Base-by-base conservation (phyloP, 2,113 vertebrate genomes). In the Aptenodytes forsteri region DNA sequence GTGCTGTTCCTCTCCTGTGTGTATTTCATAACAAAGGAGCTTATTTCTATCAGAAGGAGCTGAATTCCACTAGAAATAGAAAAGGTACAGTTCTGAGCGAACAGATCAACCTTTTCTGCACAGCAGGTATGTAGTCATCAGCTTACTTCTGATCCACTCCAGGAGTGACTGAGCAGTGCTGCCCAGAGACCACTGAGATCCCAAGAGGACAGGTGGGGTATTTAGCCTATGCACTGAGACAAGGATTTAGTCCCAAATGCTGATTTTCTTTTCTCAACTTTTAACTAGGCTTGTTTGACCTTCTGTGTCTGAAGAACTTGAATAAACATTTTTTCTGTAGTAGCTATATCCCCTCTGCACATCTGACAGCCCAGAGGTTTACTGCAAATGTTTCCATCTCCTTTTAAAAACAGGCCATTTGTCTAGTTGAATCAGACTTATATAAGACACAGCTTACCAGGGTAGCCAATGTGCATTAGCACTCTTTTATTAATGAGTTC, bases 211-310 rank as follows among this genome's bases (percentile, higher is more conserved):
- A 54, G 32, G 44, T 30, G 9, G 16, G 11, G 10, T 69, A 73
- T 66, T 92, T 83, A 93, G 62, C 52, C 66, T 58, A 38, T 21
- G 38, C 19, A 61, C 27, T 15, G 23, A 84, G n/a, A 78, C 54
- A 77, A 89, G 8, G 55, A 84, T 89, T 94, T 47, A 64, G 47
- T 47, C 55, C 38, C 34, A 82, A 92, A 84, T 16, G 30, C 23
- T 81, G n/a, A 49, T 78, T 92, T 75, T 64, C 66, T 90, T 94
- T 77, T 25, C 58, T 42, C 42, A 34, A 89, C 94, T 97, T 98
- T 95, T 97, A 98, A 96, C 95, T 92, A 95, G 84, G 85, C n/a
- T 96, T 87, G n/a, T 96, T 94, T 96, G 94, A 95, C 95, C 95
- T 97, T 98, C 93, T 81, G 47, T 94, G 95, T 95, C 75, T 59